Conservation (phyloP, 2,888 invertebrate genomes). For the Argyra leucocephala region DNA sequence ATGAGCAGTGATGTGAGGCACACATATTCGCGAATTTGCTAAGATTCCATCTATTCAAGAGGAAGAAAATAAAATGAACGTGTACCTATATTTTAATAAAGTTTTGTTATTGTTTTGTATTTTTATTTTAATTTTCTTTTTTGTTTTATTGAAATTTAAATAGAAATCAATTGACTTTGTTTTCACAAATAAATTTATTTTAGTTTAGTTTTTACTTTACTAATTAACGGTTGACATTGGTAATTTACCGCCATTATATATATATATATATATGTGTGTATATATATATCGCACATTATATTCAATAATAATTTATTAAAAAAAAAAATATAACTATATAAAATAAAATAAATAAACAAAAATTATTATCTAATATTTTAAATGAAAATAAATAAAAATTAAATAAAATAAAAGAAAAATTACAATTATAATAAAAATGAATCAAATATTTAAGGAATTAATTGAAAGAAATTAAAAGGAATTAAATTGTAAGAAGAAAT, state of each 20-base stretch:
- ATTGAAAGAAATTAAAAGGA: neutral
- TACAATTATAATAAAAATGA: too few species aligned
- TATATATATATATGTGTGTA: too few species aligned
- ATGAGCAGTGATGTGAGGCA: too few species aligned
- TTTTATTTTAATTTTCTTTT: too few species aligned
- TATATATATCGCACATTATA: too few species aligned
- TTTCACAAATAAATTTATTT: neutral
- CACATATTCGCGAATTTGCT: neutral
- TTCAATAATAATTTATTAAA: too few species aligned
- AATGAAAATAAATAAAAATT: neutral
- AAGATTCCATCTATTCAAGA: too few species aligned
- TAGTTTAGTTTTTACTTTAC: neutral
- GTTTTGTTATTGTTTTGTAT: neutral
- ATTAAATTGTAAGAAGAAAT: neutral
- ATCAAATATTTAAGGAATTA: neutral
- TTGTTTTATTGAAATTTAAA: constrained; percentile 1
- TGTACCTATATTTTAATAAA: neutral
- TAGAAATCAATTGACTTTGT: constrained; percentile 3
- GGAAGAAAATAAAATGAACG: neutral
- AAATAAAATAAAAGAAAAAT: neutral
- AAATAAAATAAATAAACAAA: too few species aligned
- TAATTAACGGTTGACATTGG: constrained; percentile 6
- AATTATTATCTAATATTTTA: neutral
- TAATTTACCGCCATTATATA: neutral
- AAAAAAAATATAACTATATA: too few species aligned